phyloP scores from a whole-genome alignment of 2,888 invertebrate genomes.

The Calameuta idolon region DNA sequence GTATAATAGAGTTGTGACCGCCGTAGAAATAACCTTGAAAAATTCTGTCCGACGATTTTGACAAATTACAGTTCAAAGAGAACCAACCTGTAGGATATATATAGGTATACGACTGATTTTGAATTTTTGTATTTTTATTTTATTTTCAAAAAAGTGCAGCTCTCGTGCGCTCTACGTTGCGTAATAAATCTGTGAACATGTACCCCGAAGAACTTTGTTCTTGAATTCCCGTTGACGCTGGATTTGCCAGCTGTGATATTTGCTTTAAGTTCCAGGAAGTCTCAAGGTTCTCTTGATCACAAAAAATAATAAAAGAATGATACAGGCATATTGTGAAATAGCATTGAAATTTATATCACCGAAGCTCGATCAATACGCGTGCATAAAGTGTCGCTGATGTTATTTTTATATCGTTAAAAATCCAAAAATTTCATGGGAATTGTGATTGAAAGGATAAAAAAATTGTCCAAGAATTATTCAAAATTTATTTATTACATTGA shows the following conservation, averaged over 20 bases:
- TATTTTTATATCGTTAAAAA: not conserved
- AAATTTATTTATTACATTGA: not conserved
- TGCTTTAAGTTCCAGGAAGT: not conserved
- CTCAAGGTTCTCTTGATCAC: not conserved
- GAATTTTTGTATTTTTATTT: not conserved
- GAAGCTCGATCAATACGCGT: not conserved
- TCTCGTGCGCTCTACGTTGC: not conserved
- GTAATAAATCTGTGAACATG: not conserved
- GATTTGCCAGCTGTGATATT: not conserved
- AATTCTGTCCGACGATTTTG: not conserved
- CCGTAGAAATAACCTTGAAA: not conserved
- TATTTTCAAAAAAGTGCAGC: not conserved
- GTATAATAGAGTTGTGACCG: too few species aligned
- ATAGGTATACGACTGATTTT: not conserved
- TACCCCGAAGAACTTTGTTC: not conserved
- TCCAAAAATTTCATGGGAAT: too few species aligned
- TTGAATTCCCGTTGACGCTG: not conserved
- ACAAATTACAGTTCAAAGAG: not conserved
- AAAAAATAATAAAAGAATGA: not conserved
- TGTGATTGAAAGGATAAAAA: not conserved
- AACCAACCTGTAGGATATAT: too few species aligned
- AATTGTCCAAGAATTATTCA: too few species aligned
- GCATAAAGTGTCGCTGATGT: not conserved
- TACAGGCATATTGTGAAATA: not conserved
- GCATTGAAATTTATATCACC: not conserved